These are phyloP conservation scores for Psilopogon haemacephalus DNA, from an alignment of 2,113 vertebrate species.

Conservation along the genomic window DNA sequence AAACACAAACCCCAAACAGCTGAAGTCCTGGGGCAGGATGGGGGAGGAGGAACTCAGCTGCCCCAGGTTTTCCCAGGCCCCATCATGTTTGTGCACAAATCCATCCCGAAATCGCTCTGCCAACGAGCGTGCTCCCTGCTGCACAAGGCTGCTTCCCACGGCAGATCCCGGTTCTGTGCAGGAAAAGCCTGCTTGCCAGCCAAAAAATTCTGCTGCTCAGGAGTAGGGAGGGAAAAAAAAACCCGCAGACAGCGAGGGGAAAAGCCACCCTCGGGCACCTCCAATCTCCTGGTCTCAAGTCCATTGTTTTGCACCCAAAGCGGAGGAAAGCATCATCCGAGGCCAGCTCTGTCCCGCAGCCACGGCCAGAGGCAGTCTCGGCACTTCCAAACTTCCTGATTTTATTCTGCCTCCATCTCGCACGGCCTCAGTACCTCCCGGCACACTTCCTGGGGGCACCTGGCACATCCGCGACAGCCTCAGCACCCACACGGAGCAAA, in stretches of 20 bases:
- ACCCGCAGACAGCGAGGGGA: background rate
- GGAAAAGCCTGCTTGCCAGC: constrained; percentile 19
- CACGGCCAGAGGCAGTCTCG: background rate
- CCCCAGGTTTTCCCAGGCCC: background rate
- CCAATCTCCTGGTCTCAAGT: background rate
- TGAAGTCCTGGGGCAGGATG: background rate
- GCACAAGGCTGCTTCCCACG: background rate
- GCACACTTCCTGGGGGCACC: background rate
- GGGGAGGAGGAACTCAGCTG: background rate
- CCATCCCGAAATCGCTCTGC: background rate
- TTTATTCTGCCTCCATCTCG: background rate
- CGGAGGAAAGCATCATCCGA: background rate
- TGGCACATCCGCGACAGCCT: background rate
- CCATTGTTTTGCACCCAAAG: background rate
- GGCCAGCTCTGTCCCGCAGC: background rate
- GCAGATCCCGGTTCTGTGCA: background rate
- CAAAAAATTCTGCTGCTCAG: constrained; percentile 2
- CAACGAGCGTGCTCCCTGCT: background rate
- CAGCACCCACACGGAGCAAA: accelerated
- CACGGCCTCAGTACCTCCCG: background rate
- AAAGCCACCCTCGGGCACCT: background rate
- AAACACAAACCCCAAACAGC: background rate
- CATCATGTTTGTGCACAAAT: background rate
- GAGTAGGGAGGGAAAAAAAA: background rate
- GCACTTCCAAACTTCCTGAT: background rate